These are phyloP conservation scores for Limnephilus marmoratus DNA, from an alignment of 2,888 invertebrate genomes.

Conservation along the genomic window DNA sequence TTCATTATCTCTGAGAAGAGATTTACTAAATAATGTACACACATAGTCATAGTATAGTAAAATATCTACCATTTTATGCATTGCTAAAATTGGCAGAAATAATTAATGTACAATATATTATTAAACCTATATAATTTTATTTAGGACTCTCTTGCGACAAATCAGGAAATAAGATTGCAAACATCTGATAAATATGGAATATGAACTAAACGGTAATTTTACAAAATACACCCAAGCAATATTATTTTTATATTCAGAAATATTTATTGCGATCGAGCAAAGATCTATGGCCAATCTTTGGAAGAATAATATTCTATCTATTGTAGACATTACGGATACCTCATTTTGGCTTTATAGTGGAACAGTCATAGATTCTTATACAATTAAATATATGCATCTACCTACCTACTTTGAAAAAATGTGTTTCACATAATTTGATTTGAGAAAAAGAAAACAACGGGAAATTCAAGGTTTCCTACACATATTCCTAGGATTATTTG, in stretches of 20 bases:
- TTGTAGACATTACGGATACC: not conserved
- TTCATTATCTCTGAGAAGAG: slow-evolving; percentile 49
- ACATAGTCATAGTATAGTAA: slow-evolving; percentile 45
- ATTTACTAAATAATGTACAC: slow-evolving; percentile 41
- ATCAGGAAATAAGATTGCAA: not conserved
- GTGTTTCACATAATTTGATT: not conserved
- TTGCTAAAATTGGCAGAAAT: slow-evolving; percentile 36
- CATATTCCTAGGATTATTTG: not conserved
- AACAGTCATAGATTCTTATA: not conserved
- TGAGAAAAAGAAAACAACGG: not conserved
- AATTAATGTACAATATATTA: slow-evolving; percentile 21
- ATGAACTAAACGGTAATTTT: not conserved
- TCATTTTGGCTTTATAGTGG: not conserved
- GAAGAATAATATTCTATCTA: not conserved
- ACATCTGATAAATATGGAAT: not conserved
- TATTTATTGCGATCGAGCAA: not conserved
- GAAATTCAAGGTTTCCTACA: not conserved
- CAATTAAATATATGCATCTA: not conserved
- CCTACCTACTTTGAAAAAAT: not conserved
- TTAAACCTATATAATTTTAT: not conserved
- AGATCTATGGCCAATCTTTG: not conserved
- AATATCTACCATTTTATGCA: slow-evolving; percentile 34
- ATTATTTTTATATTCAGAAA: not conserved
- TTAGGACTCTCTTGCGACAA: slow-evolving; percentile 7
- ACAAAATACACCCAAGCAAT: not conserved